Evolutionary conservation across 92 coral and sea anemone genomes (phyloP), one percentile per base, ranked within the genome.

Genomic region (Heliopora coerulea): DNA sequence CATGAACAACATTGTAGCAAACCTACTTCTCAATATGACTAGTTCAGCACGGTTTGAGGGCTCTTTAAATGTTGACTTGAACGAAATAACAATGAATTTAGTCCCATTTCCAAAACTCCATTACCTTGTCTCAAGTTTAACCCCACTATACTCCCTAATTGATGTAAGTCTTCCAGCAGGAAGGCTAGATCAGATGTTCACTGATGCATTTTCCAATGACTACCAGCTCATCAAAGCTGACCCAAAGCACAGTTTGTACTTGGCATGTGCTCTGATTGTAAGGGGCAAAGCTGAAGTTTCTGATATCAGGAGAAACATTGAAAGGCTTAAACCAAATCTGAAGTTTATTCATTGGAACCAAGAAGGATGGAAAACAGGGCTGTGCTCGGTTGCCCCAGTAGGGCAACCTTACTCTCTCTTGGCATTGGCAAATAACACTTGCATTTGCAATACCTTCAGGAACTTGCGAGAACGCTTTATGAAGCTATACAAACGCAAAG

Each of bases 21-120:
- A 95, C 68, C 89, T 95, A 0, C 86, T 95, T 10, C 70, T 95
- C 24, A 95, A 95, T 86, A 81, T 95, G 99, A 95, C 99, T 1
- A 95, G 99, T 79, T 95, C 96, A 1, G 89, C 99, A n/a, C 80
- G 99, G 26, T 95, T 95, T 73, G 99, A 95, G 39, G 99, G 99
- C 29, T 89, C 99, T 41, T 79, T 95, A 54, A 95, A 95, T 79
- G 91, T 95, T 3, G 99, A 95, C 75, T 86, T 95, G 70, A 95
- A 95, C 80, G 99, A 95, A 78, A 95, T 95, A 35, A 95, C 99
- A 0, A 95, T 95, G 99, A 95, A 95, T 77, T 57, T 95, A 18
- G 99, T 95, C 0, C 99, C 99, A 41, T 95, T 95, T 74, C 99
- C 99, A 59, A 90, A 86, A 79, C 88, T 95, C 2, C 99, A 95